phyloP scores from a whole-genome alignment of 2,113 vertebrate genomes.

The Dascyllus trimaculatus region DNA sequence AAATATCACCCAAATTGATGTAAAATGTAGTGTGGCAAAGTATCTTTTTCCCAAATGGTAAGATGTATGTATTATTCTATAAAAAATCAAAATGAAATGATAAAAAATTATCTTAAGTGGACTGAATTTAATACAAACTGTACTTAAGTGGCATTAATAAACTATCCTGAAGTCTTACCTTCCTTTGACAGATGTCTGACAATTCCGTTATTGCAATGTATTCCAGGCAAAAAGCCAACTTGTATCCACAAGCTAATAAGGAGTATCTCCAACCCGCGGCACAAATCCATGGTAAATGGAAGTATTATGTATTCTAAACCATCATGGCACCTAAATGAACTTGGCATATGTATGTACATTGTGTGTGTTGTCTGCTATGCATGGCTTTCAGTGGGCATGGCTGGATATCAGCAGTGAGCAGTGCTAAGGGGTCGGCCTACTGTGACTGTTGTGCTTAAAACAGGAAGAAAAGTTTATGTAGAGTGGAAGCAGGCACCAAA shows the following conservation, averaged over 20 bases:
- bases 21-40: too few relatives aligned
- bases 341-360: conserved; percentile 13
- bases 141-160: background rate
- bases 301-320: conserved; percentile 9
- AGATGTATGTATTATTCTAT: too few relatives aligned
- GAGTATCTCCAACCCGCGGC: conserved; percentile 37
- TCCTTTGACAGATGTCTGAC: conserved; percentile 59
- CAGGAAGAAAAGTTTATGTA: conserved; percentile 69
- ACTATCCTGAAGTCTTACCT: conserved; percentile 65
- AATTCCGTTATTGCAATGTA: background rate
- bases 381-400: background rate
- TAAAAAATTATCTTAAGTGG: too few relatives aligned
- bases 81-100: too few relatives aligned
- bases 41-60: too few relatives aligned
- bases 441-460: conserved; percentile 35
- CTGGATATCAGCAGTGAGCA: background rate
- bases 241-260: conserved; percentile 59
- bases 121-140: background rate
- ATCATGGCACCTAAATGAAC: background rate
- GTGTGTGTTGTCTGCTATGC: conserved; percentile 17
- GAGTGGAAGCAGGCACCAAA: conserved; percentile 47
- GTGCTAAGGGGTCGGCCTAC: conserved; percentile 40
- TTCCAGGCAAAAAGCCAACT: conserved; percentile 35
- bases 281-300: conserved; percentile 54
- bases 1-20: too few relatives aligned